A percentile compares a stretch with the other conserved stretches of the same genome.
Evolutionary conservation across 2,797 vertebrate species (phyloP).

Genomic region (Tenualosa ilisha): DNA sequence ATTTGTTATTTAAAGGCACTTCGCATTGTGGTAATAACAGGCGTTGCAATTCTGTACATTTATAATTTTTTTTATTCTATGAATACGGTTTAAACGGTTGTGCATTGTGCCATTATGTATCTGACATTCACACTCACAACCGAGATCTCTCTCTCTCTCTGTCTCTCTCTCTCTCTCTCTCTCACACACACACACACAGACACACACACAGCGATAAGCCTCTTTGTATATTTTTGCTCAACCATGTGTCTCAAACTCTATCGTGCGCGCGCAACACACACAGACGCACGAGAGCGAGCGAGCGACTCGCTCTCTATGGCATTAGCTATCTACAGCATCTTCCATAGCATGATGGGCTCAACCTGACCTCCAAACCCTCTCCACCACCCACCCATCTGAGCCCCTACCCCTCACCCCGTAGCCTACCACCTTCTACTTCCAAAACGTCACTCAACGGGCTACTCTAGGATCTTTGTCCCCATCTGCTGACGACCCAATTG

Average conservation of each 20-base stretch:
- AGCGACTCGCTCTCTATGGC: neutral
- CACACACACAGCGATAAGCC: neutral
- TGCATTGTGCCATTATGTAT: neutral
- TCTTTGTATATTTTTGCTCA: too few species aligned
- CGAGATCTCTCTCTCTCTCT: neutral
- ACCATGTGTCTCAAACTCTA: too few species aligned
- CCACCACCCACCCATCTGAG: slow-evolving; percentile 4
- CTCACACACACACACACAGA: neutral
- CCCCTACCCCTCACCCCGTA: neutral
- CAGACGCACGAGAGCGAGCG: neutral
- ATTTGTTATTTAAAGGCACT: neutral
- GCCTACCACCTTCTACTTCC: slow-evolving; percentile 1
- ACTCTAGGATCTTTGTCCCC: slow-evolving; percentile 36
- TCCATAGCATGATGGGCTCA: neutral
- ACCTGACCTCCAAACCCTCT: neutral
- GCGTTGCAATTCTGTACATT: too few species aligned
- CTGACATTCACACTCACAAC: neutral
- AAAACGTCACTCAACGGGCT: slow-evolving; percentile 33
- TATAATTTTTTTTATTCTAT: too few species aligned
- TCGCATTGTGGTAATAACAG: neutral
- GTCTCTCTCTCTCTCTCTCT: neutral
- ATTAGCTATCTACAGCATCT: neutral
- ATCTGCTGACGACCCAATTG: slow-evolving; percentile 43
- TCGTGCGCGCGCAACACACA: too few species aligned
- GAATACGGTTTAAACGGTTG: neutral